Evolutionary conservation across 2,888 invertebrate genomes (phyloP).

Genomic region (Sphaerophoria taeniata): DNA sequence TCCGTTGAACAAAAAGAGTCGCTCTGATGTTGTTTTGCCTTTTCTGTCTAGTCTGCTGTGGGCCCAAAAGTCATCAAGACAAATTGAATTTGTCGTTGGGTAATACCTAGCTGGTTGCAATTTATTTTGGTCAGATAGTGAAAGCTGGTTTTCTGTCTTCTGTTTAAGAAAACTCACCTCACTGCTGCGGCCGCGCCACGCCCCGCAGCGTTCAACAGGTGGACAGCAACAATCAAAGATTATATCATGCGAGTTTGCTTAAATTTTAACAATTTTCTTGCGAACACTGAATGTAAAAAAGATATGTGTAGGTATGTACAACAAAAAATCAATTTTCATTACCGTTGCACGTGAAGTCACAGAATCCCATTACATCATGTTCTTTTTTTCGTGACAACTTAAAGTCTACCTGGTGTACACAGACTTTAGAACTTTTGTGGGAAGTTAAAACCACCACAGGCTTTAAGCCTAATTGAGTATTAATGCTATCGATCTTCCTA

Average conservation of each 20-base stretch:
- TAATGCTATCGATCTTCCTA: constrained; percentile 39
- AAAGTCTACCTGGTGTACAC: no score
- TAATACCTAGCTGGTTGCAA: constrained; percentile 42
- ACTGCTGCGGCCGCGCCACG: no score
- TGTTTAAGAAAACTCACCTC: no score
- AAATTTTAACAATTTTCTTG: constrained; percentile 22
- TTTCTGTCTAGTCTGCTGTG: constrained; percentile 8
- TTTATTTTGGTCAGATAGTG: constrained; percentile 47
- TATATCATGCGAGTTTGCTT: constrained; percentile 43
- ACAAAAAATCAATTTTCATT: neutral
- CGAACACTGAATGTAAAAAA: neutral
- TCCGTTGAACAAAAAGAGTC: constrained; percentile 9
- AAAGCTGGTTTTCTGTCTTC: constrained; percentile 37
- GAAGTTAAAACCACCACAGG: constrained; percentile 3
- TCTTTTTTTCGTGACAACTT: neutral
- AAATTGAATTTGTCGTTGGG: constrained; percentile 53
- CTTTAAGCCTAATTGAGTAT: constrained; percentile 21
- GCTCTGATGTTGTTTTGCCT: constrained; percentile 28
- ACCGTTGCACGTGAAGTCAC: neutral
- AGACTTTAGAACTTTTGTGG: neutral
- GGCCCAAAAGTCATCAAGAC: constrained; percentile 36
- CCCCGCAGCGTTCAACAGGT: constrained; percentile 34
- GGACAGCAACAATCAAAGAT: constrained; percentile 14
- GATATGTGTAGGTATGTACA: no score
- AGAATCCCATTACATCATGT: constrained; percentile 1